These are phyloP conservation scores for Leptosomus discolor DNA, from an alignment of 2,113 vertebrate genomes.

Conservation along the genomic window DNA sequence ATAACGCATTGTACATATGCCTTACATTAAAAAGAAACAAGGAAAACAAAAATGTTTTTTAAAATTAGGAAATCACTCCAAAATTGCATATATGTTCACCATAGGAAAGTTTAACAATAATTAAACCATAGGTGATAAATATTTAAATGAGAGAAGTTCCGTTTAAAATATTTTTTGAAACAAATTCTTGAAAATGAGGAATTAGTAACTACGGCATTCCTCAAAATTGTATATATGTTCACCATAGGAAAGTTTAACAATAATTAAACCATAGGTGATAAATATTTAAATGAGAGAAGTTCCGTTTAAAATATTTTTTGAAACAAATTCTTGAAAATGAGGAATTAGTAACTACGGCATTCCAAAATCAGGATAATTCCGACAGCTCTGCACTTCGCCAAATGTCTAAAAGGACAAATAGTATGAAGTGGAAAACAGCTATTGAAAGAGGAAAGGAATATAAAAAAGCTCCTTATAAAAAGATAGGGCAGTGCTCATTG, in stretches of 20 bases:
- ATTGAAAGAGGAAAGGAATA: background rate
- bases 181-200: background rate
- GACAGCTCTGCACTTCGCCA: background rate
- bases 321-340: background rate
- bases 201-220: background rate
- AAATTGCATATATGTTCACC: background rate
- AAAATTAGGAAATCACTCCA: background rate
- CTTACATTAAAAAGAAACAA: background rate
- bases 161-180: background rate
- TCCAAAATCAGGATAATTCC: background rate
- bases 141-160: background rate
- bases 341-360: background rate
- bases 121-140: background rate
- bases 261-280: background rate
- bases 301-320: background rate
- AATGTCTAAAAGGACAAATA: conserved; percentile 15
- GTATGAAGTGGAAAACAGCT: background rate
- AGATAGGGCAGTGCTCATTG: background rate
- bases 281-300: background rate
- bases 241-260: background rate
- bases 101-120: background rate
- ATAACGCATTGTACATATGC: background rate
- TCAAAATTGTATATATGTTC: too few relatives aligned
- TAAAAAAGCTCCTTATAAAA: conserved; percentile 24
- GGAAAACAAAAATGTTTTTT: background rate